Conservation (phyloP, 1,140 invertebrate genomes). For the Carcinoscorpius rotundicauda region DNA sequence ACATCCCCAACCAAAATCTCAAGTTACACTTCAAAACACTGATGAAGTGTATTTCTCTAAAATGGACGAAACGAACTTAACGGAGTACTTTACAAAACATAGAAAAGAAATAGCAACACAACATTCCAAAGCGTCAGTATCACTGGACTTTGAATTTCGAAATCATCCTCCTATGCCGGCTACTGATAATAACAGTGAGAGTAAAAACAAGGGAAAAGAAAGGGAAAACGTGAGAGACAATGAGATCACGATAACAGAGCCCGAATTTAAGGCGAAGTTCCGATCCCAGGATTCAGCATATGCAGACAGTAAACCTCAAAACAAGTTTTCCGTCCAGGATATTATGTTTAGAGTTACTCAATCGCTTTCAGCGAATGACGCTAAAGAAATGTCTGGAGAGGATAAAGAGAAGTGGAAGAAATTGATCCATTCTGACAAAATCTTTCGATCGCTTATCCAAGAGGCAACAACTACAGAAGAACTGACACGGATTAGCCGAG, state of each 20-base stretch:
- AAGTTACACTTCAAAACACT: conserved; percentile 69
- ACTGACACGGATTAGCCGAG: conserved; percentile 64
- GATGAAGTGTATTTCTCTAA: conserved; percentile 77
- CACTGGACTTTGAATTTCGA: conserved; percentile 16
- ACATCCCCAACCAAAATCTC: conserved; percentile 36
- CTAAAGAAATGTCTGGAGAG: conserved; percentile 39
- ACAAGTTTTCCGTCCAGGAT: conserved; percentile 33
- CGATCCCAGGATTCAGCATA: neutral
- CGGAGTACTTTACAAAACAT: conserved; percentile 71
- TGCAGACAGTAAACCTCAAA: neutral
- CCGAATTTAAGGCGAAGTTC: conserved; percentile 8
- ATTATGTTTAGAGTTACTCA: conserved; percentile 68
- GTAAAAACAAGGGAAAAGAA: conserved; percentile 7
- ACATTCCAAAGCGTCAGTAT: conserved; percentile 24
- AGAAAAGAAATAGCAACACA: conserved; percentile 45
- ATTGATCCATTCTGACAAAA: conserved; percentile 76
- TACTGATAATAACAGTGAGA: neutral
- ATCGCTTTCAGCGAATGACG: conserved; percentile 40
- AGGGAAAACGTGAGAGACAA: conserved; percentile 11
- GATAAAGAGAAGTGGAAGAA: conserved; percentile 74
- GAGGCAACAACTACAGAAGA: conserved; percentile 72
- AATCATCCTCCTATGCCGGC: conserved; percentile 11
- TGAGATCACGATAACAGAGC: conserved; percentile 11
- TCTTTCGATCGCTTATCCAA: conserved; percentile 61
- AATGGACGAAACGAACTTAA: conserved; percentile 67